Conservation (phyloP, 2,888 invertebrate genomes). For the Prenolepis imparis region DNA sequence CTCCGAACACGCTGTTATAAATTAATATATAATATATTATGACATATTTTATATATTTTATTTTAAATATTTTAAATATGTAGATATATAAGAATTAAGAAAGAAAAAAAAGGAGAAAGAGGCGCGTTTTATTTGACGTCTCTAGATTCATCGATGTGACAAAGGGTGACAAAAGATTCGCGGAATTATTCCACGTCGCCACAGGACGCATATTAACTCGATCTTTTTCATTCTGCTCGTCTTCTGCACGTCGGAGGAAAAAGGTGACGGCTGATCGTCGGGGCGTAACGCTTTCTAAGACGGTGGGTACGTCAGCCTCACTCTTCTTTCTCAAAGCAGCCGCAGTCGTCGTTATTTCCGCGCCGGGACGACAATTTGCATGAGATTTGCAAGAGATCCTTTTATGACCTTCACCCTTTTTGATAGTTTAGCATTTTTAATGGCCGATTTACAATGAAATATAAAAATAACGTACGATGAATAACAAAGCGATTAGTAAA, state of each 20-base stretch:
- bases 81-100: background rate
- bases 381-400: slow-evolving; percentile 67
- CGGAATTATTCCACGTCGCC: slow-evolving; percentile 35
- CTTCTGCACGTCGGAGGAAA: slow-evolving; percentile 10
- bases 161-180: slow-evolving; percentile 7
- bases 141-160: background rate
- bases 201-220: slow-evolving; percentile 45
- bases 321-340: slow-evolving; percentile 58
- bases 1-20: background rate
- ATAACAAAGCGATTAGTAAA: background rate
- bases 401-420: slow-evolving; percentile 59
- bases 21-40: background rate
- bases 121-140: background rate
- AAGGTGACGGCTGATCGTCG: slow-evolving; percentile 49
- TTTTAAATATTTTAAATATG: too few relatives aligned
- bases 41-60: background rate
- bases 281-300: slow-evolving; percentile 45
- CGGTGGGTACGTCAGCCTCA: background rate
- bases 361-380: slow-evolving; percentile 60
- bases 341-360: slow-evolving; percentile 64
- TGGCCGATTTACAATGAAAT: background rate
- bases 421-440: slow-evolving; percentile 27
- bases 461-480: slow-evolving; percentile 2
- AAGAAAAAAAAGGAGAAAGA: background rate
- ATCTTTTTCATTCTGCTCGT: slow-evolving; percentile 43